Conservation (phyloP, 2,888 invertebrate species). For the Ceratothoa steindachneri region DNA sequence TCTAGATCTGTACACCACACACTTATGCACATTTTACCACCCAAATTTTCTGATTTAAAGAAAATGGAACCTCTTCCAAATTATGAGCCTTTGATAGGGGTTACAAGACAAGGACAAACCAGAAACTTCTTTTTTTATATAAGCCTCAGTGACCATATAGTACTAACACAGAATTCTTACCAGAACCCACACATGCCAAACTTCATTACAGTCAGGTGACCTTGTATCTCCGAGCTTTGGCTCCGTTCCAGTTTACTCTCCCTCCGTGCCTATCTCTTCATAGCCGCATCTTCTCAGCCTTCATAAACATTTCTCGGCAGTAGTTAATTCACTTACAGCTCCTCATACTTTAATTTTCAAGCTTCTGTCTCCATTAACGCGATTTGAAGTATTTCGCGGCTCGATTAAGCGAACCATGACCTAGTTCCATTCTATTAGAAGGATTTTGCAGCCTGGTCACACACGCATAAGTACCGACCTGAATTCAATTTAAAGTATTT, state of each 20-base stretch:
- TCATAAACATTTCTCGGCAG: background rate
- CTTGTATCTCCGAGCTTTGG: background rate
- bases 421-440: too few relatives aligned
- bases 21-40: background rate
- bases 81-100: background rate
- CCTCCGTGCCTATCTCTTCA: background rate
- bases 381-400: too few relatives aligned
- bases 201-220: background rate
- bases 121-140: background rate
- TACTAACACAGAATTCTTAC: background rate
- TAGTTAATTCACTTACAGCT: background rate
- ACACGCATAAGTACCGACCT: too few relatives aligned
- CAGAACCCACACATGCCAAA: background rate
- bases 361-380: too few relatives aligned
- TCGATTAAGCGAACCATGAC: too few relatives aligned
- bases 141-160: background rate
- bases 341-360: too few relatives aligned
- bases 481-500: too few relatives aligned
- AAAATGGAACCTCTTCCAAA: background rate
- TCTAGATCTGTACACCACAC: background rate
- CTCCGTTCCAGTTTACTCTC: background rate
- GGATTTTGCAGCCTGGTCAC: too few relatives aligned
- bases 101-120: background rate
- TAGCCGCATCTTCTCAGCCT: background rate
- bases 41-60: background rate